A percentile compares a stretch with the other conserved stretches of the same genome.
Conservation (phyloP, 92 coral and sea anemone species). For the Porites divaricata region DNA sequence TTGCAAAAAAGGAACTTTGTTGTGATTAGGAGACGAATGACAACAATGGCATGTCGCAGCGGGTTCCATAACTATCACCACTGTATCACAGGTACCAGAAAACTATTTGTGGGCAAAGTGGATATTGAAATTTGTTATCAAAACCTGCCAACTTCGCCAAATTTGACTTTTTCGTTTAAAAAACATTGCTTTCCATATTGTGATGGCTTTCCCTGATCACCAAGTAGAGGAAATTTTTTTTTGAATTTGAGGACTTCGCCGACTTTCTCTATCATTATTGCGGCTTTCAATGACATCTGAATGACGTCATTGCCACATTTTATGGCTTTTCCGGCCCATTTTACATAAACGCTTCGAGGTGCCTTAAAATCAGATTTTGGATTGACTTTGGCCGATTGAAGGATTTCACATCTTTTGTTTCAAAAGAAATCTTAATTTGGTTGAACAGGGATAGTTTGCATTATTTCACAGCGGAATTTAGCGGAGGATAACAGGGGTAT, state of each 20-base stretch:
- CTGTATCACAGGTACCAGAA: constrained; percentile 19
- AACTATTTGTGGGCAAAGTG: not conserved
- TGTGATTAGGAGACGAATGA: not conserved
- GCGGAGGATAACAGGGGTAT: constrained; percentile 3
- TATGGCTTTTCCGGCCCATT: not conserved
- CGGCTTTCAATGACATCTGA: not conserved
- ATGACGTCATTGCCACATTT: not conserved
- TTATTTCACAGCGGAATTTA: too few species aligned
- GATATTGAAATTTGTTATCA: constrained; percentile 25
- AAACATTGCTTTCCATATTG: too few species aligned
- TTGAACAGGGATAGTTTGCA: not conserved
- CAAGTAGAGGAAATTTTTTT: too few species aligned
- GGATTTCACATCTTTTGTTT: not conserved
- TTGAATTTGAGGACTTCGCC: not conserved
- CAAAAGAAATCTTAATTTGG: not conserved
- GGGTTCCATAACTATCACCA: not conserved
- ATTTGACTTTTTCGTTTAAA: not conserved
- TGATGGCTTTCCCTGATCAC: too few species aligned
- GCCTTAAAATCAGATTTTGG: not conserved
- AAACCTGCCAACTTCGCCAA: not conserved
- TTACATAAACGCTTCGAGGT: not conserved
- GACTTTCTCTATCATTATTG: not conserved
- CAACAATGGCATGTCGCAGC: not conserved
- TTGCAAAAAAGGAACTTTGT: too few species aligned
- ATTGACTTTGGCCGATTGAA: not conserved